Evolutionary conservation across 2,888 invertebrate species (phyloP), one percentile per base, ranked within the genome.

Genomic region (Melinopterus prodromus): DNA sequence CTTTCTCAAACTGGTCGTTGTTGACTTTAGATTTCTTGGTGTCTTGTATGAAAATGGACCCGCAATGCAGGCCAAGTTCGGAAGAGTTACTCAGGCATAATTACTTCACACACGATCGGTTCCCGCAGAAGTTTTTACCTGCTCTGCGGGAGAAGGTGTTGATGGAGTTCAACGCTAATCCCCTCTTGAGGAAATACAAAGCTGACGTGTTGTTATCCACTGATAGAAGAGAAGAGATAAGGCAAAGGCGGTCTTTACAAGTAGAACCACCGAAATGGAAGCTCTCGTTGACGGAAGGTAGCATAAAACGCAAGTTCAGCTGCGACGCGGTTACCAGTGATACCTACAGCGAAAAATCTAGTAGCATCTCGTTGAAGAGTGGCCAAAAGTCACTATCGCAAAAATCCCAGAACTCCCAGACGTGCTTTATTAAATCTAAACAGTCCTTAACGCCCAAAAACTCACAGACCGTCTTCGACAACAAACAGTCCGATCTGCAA

Each of bases 71-170:
- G 1, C 93, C 94, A 0, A 90, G 91, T 0, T 93, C 94, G 26
- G 89, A 91, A 0, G 91, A 92, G 26, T 89, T 95, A n/a, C 88
- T 95, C 7, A 91, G 93, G 74, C 94, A 95, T 86, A 88, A 89
- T 80, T 93, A 93, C 85, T 95, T 95, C 87, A 90, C 90, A 1
- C 91, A 92, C 81, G 94, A 95, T 81, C 90, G 91, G 35, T 95
- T 95, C 84, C 90, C 92, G 6, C 93, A 93, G 26, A 91, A 89
- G 80, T 95, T 94, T 86, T 90, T 93, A n/a, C 92, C 92, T 0
- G 93, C 93, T 81, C 88, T 95, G 6, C 89, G 93, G 72, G 91
- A 92, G 81, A 92, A 92, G 87, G 91, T 95, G 12, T 92, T 92
- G 53, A 92, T 92, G 84, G 94, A 94, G 85, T 91, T 92, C 81